These are phyloP conservation scores for Dasyornis broadbenti DNA, from an alignment of 2,113 vertebrate genomes.

Conservation along the genomic window DNA sequence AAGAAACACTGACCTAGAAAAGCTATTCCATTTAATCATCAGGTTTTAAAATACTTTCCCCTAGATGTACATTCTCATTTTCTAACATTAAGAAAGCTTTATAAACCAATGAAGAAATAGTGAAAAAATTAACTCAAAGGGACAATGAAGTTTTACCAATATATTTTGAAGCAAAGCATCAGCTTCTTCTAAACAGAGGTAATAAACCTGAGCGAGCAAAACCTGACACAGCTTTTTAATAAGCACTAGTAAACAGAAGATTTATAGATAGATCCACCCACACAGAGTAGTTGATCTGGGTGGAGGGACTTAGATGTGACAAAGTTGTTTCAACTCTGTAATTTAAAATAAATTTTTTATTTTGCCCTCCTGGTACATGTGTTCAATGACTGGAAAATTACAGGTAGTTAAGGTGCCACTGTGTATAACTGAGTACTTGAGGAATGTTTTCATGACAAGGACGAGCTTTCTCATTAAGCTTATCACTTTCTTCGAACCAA, in stretches of 20 bases:
- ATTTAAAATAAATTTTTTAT: constrained; percentile 67
- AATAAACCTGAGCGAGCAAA: constrained; percentile 20
- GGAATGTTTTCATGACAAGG: constrained; percentile 65
- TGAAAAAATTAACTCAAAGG: neutral
- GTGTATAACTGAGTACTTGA: constrained; percentile 58
- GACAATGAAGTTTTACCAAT: neutral
- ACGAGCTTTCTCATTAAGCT: constrained; percentile 60
- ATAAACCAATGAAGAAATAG: neutral
- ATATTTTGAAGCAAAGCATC: neutral
- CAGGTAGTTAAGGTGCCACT: constrained; percentile 63
- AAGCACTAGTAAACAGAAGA: neutral
- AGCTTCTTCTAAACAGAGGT: neutral
- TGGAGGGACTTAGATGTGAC: constrained; percentile 12
- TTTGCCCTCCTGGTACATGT: constrained; percentile 51
- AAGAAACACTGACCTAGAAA: constrained; percentile 26
- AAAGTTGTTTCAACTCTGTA: constrained; percentile 55
- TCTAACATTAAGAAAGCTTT: neutral
- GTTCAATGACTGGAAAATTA: constrained; percentile 67
- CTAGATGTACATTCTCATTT: neutral
- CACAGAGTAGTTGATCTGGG: neutral
- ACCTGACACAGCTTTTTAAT: neutral
- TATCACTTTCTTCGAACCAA: constrained; percentile 46
- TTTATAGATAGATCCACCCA: neutral
- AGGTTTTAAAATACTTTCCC: neutral
- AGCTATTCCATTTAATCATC: neutral